Base-by-base conservation (phyloP, 1,140 invertebrate species). In the Drosophila equinoxialis region DNA sequence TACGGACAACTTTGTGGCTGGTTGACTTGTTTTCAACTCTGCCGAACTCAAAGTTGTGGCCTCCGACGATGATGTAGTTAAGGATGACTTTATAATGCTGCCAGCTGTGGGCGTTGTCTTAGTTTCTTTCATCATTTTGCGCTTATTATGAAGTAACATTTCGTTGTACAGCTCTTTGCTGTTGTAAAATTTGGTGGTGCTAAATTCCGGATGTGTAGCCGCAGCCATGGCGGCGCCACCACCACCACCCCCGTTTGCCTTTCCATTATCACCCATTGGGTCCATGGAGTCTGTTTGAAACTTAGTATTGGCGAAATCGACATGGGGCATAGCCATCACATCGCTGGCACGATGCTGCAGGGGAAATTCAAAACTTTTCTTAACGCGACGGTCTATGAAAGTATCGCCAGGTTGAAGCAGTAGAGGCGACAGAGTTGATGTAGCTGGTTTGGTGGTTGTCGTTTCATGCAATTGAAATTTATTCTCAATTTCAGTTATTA, bases 161-260 rank as follows among this genome's bases (percentile, higher is more conserved):
- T 92, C 91, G 76, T 91, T 92, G 77, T 92, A 92, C 63, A 92
- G 68, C 72, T 92, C 91, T 69, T 91, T 91, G 79, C 91, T 92
- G 65, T 92, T 92, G 71, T 92, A 92, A 64, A 92, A 92, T 76
- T 92, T 92, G 35, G 91, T 92, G 58, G 91, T 92, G 11, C 91
- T 92, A 59, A 92, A 92, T 48, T 92, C 91, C 3, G 91, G 91
- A 73, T 91, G 90, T 30, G 74, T 35, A 37, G 79, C 74, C 7
- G 62, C 57, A 0, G 66, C 62, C 51, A 45, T 51, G 1, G 45
- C 3, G 6, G 45, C 10, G 35, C 35, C 35, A 37, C 35, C 10
- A 13, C 37, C 37, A 11, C 11, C 11, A 61, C 23, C 23, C 23
- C 23, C 8, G 11, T 10, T 51, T 30, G 51, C 26, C 33, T 20